Conservation (phyloP, 2,797 vertebrate species). For the Xiphorhynchus erythropygius region DNA sequence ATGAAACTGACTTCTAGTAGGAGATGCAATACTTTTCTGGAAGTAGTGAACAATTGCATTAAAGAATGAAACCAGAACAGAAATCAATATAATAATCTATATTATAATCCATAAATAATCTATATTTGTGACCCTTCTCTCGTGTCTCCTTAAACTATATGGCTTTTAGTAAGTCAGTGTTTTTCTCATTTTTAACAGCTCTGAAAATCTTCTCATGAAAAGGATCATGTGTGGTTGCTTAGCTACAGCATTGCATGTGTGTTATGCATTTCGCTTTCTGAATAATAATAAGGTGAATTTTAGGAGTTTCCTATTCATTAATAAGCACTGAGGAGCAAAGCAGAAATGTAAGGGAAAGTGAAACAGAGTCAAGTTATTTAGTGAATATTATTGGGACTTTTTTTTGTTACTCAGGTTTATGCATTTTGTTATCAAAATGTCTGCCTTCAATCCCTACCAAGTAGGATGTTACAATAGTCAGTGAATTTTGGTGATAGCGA, state of each 20-base stretch:
- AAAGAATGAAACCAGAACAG: neutral
- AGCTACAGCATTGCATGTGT: constrained; percentile 58
- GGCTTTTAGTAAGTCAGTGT: neutral
- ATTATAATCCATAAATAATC: neutral
- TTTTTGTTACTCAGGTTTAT: neutral
- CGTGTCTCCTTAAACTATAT: neutral
- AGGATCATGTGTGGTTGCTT: constrained; percentile 46
- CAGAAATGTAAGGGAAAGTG: neutral
- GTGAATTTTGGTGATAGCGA: neutral
- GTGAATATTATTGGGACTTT: neutral
- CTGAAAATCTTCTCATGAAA: constrained; percentile 29
- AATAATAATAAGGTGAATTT: constrained; percentile 59
- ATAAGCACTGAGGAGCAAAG: neutral
- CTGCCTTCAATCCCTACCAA: neutral
- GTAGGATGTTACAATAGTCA: neutral
- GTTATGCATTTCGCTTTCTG: constrained; percentile 34
- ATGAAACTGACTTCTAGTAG: neutral
- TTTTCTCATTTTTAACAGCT: constrained; percentile 14
- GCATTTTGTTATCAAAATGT: neutral
- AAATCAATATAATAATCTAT: neutral
- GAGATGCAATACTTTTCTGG: neutral
- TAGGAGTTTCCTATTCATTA: neutral
- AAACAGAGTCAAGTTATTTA: neutral
- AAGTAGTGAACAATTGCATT: neutral
- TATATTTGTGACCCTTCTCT: neutral